Evolutionary conservation across 1,140 invertebrate genomes (phyloP), one percentile per base, ranked within the genome.

Genomic region (Caligus rogercresseyi): DNA sequence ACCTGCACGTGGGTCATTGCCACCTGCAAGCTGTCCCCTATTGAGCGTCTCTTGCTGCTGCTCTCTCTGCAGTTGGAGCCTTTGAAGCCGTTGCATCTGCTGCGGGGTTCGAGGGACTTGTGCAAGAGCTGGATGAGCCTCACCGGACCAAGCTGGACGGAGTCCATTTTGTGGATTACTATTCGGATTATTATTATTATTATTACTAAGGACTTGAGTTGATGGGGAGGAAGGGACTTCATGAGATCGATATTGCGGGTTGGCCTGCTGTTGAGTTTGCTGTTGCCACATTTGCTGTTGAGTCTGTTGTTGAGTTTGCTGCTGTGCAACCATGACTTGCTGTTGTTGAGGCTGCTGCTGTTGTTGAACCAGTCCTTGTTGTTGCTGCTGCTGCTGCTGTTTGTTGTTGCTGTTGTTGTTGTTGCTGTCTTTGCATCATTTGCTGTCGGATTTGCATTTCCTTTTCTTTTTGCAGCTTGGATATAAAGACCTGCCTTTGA

Each of bases 381-480:
- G 63, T 16, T 25, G 61, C 15, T 54, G 57, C 15, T 56, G 66
- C 21, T 67, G 65, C 60, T 68, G 69, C 25, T 67, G 68, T 51
- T 71, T 65, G 66, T 19, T 23, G 55, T 43, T 64, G 64, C 43
- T 55, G 64, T 43, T 67, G 69, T 52, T 62, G 58, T 25, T 78
- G 75, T 64, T 78, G 77, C 55, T 77, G 71, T 19, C 67, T 65
- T 71, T 76, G 76, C 31, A 43, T 43, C 60, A 74, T 66, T 7
- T 73, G 71, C 19, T 65, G 59, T 18, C 67, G 60, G n/a, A 67
- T 68, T 25, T 70, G 70, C 16, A 67, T 65, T 26, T 70, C 68
- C 65, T 77, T 74, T 24, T 75, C 75, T 58, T 70, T 72, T 74
- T 31, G 71, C 56, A 63, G 23, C 52, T 63, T 63, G n/a, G 56